These are phyloP conservation scores for Drosophila pseudoananassae DNA, from an alignment of 1,140 invertebrate genomes.

Conservation along the genomic window DNA sequence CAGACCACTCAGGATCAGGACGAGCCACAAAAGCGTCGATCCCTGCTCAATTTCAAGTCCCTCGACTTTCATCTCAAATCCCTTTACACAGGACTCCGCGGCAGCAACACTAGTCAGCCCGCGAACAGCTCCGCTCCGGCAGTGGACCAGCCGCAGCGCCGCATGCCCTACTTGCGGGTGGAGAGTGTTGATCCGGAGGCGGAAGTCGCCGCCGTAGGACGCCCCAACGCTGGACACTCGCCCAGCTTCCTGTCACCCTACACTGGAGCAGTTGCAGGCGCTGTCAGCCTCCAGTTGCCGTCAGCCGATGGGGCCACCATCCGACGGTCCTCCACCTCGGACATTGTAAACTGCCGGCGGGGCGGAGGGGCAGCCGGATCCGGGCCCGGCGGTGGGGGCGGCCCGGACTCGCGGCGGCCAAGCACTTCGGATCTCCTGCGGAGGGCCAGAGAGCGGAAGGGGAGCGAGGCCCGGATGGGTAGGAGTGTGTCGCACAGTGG, in stretches of 20 bases:
- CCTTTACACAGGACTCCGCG: slow-evolving; percentile 69
- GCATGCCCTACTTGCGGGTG: slow-evolving; percentile 72
- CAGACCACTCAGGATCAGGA: slow-evolving; percentile 6
- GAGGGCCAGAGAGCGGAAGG: slow-evolving; percentile 75
- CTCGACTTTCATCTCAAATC: slow-evolving; percentile 82
- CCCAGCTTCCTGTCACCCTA: slow-evolving; percentile 65
- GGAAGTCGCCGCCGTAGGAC: slow-evolving; percentile 16
- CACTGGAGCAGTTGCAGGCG: slow-evolving; percentile 15
- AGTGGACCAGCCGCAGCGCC: slow-evolving; percentile 21
- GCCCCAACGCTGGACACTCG: slow-evolving; percentile 28
- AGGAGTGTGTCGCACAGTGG: slow-evolving; percentile 80
- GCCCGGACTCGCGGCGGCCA: slow-evolving; percentile 65
- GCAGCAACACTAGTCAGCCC: slow-evolving; percentile 9
- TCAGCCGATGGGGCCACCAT: slow-evolving; percentile 44
- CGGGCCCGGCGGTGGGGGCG: neutral
- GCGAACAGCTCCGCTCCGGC: slow-evolving; percentile 16
- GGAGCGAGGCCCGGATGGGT: slow-evolving; percentile 78
- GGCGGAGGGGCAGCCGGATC: slow-evolving; percentile 24
- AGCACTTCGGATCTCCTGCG: slow-evolving; percentile 80
- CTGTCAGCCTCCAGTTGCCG: slow-evolving; percentile 17
- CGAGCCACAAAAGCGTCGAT: slow-evolving; percentile 66
- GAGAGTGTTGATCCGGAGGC: slow-evolving; percentile 74
- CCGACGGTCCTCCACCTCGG: slow-evolving; percentile 77
- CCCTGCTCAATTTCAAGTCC: slow-evolving; percentile 80
- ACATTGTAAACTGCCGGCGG: slow-evolving; percentile 65